phyloP scores from a whole-genome alignment of 2,113 vertebrate species.

The Chionis minor region DNA sequence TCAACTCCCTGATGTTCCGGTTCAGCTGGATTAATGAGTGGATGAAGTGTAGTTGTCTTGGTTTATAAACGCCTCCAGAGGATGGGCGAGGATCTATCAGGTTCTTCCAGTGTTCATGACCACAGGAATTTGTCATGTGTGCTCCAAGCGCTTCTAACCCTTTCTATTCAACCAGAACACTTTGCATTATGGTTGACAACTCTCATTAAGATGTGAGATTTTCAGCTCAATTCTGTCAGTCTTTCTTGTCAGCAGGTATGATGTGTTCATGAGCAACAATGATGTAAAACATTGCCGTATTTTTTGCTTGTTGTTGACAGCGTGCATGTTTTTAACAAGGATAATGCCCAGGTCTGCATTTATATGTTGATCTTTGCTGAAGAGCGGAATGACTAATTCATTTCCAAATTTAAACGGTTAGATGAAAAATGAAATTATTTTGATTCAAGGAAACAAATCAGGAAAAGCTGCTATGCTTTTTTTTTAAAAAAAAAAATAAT shows the following conservation, averaged over 20 bases:
- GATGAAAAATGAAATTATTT: neutral
- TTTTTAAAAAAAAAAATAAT: no score
- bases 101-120: neutral
- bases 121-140: neutral
- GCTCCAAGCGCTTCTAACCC: neutral
- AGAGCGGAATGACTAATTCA: neutral
- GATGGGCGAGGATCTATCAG: neutral
- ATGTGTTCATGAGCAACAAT: neutral
- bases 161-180: neutral
- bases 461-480: neutral
- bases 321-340: neutral
- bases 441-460: neutral
- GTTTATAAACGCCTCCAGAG: constrained; percentile 7
- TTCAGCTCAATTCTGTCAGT: neutral
- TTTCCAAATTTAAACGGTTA: neutral
- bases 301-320: neutral
- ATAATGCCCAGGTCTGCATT: neutral
- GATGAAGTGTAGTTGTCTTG: neutral
- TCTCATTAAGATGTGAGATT: neutral
- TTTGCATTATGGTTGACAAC: neutral
- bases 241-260: neutral
- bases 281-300: neutral
- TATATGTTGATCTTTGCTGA: neutral
- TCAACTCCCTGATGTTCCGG: constrained; percentile 25
- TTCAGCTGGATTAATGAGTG: constrained; percentile 40